Percentiles rank a stretch among this genome's conserved stretches.
Conservation (phyloP, 2,888 invertebrate genomes). For the Microdon myrmicae region DNA sequence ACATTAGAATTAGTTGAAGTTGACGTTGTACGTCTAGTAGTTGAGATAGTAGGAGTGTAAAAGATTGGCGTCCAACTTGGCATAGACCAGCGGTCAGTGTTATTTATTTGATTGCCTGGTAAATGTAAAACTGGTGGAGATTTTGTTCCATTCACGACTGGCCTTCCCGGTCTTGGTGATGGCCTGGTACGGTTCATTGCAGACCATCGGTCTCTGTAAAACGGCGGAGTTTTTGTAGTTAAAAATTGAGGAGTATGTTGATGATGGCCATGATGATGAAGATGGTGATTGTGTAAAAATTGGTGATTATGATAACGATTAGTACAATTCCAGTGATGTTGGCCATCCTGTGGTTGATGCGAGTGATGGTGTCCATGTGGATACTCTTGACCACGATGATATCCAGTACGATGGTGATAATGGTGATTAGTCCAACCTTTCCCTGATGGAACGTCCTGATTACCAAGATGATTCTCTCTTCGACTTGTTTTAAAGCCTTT, state of each 20-base stretch:
- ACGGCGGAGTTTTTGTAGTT: slow-evolving; percentile 13
- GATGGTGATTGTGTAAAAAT: slow-evolving; percentile 2
- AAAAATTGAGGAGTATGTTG: slow-evolving; percentile 2
- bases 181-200: slow-evolving; percentile 62
- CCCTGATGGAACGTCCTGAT: slow-evolving; percentile 15
- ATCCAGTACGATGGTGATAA: slow-evolving; percentile 9
- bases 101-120: slow-evolving; percentile 3
- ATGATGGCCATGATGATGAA: slow-evolving; percentile 15
- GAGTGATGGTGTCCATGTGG: slow-evolving; percentile 8
- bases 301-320: too few relatives aligned
- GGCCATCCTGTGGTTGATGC: background rate
- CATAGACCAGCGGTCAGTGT: background rate
- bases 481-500: slow-evolving; percentile 42
- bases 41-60: background rate
- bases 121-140: background rate
- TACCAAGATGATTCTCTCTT: slow-evolving; percentile 24
- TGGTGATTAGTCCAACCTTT: slow-evolving; percentile 20
- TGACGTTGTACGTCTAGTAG: slow-evolving; percentile 1
- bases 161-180: slow-evolving; percentile 20
- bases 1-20: background rate
- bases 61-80: slow-evolving; percentile 13
- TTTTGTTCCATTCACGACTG: background rate
- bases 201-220: slow-evolving; percentile 58
- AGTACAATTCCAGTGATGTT: too few relatives aligned
- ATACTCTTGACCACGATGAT: background rate